Percentiles rank a stretch among this genome's conserved stretches.
These are phyloP conservation scores for Schizaphis graminum DNA, from an alignment of 2,888 invertebrate genomes.

Conservation along the genomic window DNA sequence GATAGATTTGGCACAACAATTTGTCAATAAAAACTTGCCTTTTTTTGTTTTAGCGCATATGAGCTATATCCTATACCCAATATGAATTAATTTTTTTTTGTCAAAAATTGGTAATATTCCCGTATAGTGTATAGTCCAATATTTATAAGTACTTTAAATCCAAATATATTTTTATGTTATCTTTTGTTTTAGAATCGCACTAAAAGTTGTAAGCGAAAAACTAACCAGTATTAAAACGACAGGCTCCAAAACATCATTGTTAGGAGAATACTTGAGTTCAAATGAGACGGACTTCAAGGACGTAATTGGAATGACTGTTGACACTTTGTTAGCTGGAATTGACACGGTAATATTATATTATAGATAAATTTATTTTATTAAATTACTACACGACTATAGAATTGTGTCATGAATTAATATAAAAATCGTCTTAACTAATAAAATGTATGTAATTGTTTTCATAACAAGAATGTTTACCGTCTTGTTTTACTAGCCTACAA, in stretches of 20 bases:
- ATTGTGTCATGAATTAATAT: neutral
- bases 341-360: slow-evolving; percentile 80
- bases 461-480: neutral
- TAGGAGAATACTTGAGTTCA: slow-evolving; percentile 80
- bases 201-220: slow-evolving; percentile 21
- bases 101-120: neutral
- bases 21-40: too few relatives aligned
- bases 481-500: neutral
- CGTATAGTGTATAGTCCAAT: neutral
- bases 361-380: neutral
- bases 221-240: neutral
- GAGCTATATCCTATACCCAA: too few relatives aligned
- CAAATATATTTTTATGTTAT: too few relatives aligned
- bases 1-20: too few relatives aligned
- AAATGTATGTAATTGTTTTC: neutral
- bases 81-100: too few relatives aligned
- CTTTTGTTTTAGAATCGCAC: slow-evolving; percentile 44
- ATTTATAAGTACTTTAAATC: neutral
- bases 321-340: slow-evolving; percentile 87
- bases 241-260: slow-evolving; percentile 70
- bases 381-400: neutral
- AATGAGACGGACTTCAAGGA: slow-evolving; percentile 82
- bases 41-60: too few relatives aligned
- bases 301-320: slow-evolving; percentile 86
- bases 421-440: neutral